Percentiles rank a stretch among this genome's conserved stretches.
Evolutionary conservation across 2,888 invertebrate species (phyloP).

Genomic region (Quadroppia sp.): DNA sequence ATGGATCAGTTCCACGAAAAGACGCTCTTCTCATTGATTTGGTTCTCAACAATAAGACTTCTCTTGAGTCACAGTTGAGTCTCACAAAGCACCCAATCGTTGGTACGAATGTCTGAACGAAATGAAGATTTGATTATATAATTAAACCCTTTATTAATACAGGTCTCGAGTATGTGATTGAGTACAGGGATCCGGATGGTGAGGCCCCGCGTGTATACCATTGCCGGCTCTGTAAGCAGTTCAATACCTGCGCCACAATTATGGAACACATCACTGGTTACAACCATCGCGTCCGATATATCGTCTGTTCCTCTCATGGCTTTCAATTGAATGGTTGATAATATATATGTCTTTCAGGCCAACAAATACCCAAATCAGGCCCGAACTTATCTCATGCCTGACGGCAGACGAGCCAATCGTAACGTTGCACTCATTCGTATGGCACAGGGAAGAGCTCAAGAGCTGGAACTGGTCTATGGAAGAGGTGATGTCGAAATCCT

Average conservation of each 20-base stretch:
- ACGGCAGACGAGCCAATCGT: conserved; percentile 39
- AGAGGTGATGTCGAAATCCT: conserved; percentile 27
- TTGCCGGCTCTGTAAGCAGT: conserved; percentile 34
- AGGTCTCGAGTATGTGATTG: conserved; percentile 36
- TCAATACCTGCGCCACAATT: conserved; percentile 23
- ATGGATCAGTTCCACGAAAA: conserved; percentile 24
- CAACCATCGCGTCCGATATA: conserved; percentile 40
- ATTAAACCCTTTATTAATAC: not conserved
- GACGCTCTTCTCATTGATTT: conserved; percentile 38
- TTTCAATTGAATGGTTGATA: not conserved
- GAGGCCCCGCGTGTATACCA: conserved; percentile 35
- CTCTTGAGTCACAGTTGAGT: conserved; percentile 36
- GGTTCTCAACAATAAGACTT: conserved; percentile 37
- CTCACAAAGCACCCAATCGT: conserved; percentile 32
- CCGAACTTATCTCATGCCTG: conserved; percentile 31
- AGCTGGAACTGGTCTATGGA: conserved; percentile 40
- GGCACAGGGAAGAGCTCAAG: conserved; percentile 29
- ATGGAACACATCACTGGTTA: conserved; percentile 41
- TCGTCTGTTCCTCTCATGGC: not conserved
- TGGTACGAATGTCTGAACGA: conserved; percentile 1
- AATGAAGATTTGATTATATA: not conserved
- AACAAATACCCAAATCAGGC: conserved; percentile 38
- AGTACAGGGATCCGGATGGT: conserved; percentile 40
- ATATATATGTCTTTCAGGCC: conserved; percentile 9
- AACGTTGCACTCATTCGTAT: conserved; percentile 37